These are phyloP conservation scores for Nipponia nippon DNA, from an alignment of 2,113 vertebrate genomes.

Conservation along the genomic window DNA sequence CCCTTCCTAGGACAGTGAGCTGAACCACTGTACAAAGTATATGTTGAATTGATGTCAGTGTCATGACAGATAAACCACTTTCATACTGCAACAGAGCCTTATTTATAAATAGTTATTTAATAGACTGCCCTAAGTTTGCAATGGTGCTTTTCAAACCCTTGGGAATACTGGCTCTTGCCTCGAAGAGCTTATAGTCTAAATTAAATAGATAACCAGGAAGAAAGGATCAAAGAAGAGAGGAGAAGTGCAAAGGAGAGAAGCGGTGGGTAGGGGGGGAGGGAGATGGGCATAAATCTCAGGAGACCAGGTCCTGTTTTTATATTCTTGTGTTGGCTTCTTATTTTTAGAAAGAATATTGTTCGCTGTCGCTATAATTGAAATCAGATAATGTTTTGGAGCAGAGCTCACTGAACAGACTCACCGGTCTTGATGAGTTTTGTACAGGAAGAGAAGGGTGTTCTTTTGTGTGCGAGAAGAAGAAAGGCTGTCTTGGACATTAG, in stretches of 20 bases:
- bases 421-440: background rate
- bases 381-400: background rate
- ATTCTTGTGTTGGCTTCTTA: background rate
- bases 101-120: conserved; percentile 46
- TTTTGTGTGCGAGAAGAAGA: background rate
- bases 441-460: background rate
- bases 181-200: conserved; percentile 27
- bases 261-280: background rate
- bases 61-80: conserved; percentile 6
- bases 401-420: background rate
- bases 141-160: conserved; percentile 18
- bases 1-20: background rate
- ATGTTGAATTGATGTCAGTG: background rate
- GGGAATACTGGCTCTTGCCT: conserved; percentile 41
- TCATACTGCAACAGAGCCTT: background rate
- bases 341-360: background rate
- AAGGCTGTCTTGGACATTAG: background rate
- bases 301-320: background rate
- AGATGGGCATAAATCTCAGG: background rate
- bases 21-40: background rate
- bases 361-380: background rate
- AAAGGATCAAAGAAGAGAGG: conserved; percentile 8
- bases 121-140: conserved; percentile 28
- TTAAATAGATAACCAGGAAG: conserved; percentile 47
- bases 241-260: background rate